These are phyloP conservation scores for Myotis daubentonii DNA, from an alignment of 2,797 vertebrate genomes.

Conservation along the genomic window DNA sequence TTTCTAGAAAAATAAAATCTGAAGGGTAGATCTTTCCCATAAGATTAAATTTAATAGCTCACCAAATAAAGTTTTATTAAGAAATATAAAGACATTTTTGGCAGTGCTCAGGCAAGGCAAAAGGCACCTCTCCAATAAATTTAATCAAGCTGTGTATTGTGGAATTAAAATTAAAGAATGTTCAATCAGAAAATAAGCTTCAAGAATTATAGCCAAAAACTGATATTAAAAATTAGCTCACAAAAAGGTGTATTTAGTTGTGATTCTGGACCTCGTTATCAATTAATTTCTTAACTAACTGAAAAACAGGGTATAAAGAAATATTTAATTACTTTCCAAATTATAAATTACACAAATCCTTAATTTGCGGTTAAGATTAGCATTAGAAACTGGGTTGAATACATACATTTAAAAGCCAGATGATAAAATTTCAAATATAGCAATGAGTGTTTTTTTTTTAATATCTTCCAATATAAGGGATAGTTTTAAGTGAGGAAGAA, in stretches of 20 bases:
- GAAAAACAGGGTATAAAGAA: neutral
- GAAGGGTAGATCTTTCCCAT: neutral
- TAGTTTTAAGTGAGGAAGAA: neutral
- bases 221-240: neutral
- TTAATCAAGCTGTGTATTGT: neutral
- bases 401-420: constrained; percentile 22
- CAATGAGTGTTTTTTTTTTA: neutral
- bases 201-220: neutral
- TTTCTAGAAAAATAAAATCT: constrained; percentile 26
- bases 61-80: constrained; percentile 42
- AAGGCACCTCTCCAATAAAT: neutral
- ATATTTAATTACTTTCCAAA: neutral
- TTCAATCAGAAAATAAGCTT: constrained; percentile 4
- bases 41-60: neutral
- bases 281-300: neutral
- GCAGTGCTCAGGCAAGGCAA: neutral
- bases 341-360: neutral
- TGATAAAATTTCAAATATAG: neutral
- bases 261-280: neutral
- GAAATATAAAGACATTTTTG: neutral
- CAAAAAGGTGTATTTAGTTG: neutral
- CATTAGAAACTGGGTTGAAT: neutral
- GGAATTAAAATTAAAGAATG: constrained; percentile 4
- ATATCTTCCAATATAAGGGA: neutral
- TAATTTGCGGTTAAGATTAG: neutral